phyloP scores from a whole-genome alignment of 2,113 vertebrate genomes.

The Hyperoodon ampullatus region DNA sequence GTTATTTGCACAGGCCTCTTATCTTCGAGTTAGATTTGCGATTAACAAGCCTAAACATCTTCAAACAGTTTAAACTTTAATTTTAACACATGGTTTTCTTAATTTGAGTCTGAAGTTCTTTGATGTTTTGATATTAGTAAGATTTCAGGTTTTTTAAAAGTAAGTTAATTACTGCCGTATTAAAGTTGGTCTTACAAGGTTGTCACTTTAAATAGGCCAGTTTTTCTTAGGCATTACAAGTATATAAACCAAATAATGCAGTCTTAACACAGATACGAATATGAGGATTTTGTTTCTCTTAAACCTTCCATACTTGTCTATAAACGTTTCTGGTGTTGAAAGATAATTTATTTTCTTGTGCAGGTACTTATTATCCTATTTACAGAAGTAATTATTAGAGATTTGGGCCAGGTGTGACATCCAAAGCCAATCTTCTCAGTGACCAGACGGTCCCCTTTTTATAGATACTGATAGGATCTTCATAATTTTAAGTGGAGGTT shows the following conservation, averaged over 20 bases:
- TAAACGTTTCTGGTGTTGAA: neutral
- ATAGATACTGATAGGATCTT: neutral
- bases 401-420: neutral
- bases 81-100: slow-evolving; percentile 22
- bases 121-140: neutral
- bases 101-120: neutral
- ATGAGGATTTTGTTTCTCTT: slow-evolving; percentile 33
- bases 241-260: neutral
- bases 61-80: slow-evolving; percentile 36
- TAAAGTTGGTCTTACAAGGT: slow-evolving; percentile 10
- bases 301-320: slow-evolving; percentile 26
- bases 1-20: neutral
- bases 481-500: slow-evolving; percentile 23
- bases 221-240: neutral
- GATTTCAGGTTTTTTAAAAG: slow-evolving; percentile 38
- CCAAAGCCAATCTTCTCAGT: neutral
- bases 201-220: neutral
- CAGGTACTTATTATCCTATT: slow-evolving; percentile 19
- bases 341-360: slow-evolving; percentile 29
- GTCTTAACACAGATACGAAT: neutral
- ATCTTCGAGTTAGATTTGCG: neutral
- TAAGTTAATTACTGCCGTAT: neutral
- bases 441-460: neutral
- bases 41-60: neutral
- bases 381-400: neutral